Conservation (phyloP, 2,888 invertebrate species). For the Cephus rjabovi region DNA sequence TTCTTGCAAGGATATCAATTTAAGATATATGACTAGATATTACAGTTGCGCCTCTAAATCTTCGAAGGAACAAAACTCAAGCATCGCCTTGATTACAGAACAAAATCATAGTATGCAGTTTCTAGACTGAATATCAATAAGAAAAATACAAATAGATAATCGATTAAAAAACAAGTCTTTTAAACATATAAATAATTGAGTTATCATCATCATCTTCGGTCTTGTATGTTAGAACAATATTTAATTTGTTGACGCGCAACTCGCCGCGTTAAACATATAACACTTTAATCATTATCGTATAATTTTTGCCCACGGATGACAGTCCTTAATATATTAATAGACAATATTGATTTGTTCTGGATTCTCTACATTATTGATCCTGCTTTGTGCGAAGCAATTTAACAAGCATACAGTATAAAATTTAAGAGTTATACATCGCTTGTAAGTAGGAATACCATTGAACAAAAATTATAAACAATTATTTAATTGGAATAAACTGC, state of each 20-base stretch:
- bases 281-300: neutral
- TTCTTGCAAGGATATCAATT: conserved; percentile 30
- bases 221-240: neutral
- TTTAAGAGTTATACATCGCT: neutral
- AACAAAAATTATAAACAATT: neutral
- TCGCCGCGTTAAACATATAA: neutral
- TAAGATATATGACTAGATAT: conserved; percentile 50
- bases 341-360: neutral
- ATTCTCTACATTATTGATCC: neutral
- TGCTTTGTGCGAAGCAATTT: conserved; percentile 9
- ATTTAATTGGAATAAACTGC: neutral
- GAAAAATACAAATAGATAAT: neutral
- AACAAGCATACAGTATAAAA: conserved; percentile 5
- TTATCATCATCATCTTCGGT: neutral
- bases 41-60: conserved; percentile 32
- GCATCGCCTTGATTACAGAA: neutral
- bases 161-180: neutral
- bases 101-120: neutral
- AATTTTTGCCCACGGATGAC: neutral
- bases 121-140: neutral
- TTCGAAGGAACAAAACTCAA: neutral
- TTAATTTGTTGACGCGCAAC: neutral
- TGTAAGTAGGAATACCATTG: neutral
- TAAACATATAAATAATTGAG: neutral
- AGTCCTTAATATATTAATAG: neutral